Conservation (phyloP, 1,140 invertebrate species). For the Rhyzopertha dominica region DNA sequence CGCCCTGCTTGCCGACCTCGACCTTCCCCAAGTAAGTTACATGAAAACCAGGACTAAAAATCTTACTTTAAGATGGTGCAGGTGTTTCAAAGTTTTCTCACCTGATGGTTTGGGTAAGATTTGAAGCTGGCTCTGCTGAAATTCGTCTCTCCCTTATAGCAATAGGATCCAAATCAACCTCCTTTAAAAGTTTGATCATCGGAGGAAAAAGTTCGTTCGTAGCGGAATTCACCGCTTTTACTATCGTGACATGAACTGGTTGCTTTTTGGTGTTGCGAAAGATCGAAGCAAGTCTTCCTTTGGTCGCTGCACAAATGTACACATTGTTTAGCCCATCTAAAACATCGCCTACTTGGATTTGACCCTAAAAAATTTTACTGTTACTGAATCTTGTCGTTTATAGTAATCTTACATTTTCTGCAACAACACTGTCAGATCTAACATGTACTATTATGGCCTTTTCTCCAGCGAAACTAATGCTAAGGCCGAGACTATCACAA, state of each 20-base stretch:
- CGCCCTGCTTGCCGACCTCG: conserved; percentile 47
- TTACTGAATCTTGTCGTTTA: neutral
- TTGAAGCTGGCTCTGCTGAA: too few species aligned
- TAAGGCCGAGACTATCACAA: conserved; percentile 52
- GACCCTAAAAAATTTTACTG: conserved; percentile 46
- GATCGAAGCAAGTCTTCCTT: conserved; percentile 50
- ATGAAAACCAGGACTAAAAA: conserved; percentile 42
- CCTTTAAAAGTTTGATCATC: conserved; percentile 18
- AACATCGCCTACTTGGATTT: conserved; percentile 57
- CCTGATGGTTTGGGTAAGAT: too few species aligned
- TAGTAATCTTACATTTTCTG: conserved; percentile 51
- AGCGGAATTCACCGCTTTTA: conserved; percentile 51
- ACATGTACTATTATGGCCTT: conserved; percentile 52
- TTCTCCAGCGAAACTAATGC: conserved; percentile 52
- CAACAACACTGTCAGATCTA: conserved; percentile 52
- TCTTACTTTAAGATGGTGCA: too few species aligned
- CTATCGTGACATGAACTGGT: conserved; percentile 51
- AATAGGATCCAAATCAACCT: conserved; percentile 21
- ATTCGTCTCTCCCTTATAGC: conserved; percentile 24
- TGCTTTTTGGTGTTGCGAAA: conserved; percentile 48
- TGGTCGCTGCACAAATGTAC: conserved; percentile 46
- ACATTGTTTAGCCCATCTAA: conserved; percentile 58
- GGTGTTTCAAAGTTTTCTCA: conserved; percentile 11
- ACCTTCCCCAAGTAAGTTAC: conserved; percentile 49
- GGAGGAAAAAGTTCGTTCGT: conserved; percentile 42